Conservation (phyloP, 2,888 invertebrate genomes). For the Heliconius hortense region DNA sequence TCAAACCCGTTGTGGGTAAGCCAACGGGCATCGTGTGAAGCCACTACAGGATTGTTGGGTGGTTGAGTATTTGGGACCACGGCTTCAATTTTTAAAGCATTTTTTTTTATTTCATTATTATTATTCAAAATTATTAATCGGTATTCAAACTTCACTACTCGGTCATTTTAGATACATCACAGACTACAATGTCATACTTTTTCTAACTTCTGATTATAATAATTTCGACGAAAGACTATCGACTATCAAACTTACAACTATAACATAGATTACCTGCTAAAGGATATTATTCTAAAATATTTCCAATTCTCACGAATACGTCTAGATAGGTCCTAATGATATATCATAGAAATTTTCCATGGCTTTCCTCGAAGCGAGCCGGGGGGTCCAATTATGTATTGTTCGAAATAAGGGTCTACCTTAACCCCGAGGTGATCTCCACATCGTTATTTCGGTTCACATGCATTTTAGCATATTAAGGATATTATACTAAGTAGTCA, state of each 20-base stretch:
- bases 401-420: constrained; percentile 2
- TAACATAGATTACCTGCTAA: neutral
- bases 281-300: neutral
- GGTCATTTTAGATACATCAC: too few species aligned
- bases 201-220: too few species aligned
- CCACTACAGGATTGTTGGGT: too few species aligned
- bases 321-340: constrained; percentile 27
- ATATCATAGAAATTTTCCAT: constrained; percentile 33
- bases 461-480: constrained; percentile 25
- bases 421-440: neutral
- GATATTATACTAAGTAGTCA: constrained; percentile 28
- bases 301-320: neutral
- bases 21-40: too few species aligned
- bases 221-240: too few species aligned
- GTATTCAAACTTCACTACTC: too few species aligned
- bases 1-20: too few species aligned
- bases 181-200: too few species aligned
- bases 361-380: constrained; percentile 41
- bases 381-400: constrained; percentile 51
- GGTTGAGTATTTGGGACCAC: too few species aligned
- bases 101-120: too few species aligned
- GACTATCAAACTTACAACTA: neutral
- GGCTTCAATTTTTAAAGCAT: too few species aligned
- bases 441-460: constrained; percentile 15
- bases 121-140: too few species aligned